Evolutionary conservation across 2,888 invertebrate species (phyloP).

Genomic region (Gerris lacustris): DNA sequence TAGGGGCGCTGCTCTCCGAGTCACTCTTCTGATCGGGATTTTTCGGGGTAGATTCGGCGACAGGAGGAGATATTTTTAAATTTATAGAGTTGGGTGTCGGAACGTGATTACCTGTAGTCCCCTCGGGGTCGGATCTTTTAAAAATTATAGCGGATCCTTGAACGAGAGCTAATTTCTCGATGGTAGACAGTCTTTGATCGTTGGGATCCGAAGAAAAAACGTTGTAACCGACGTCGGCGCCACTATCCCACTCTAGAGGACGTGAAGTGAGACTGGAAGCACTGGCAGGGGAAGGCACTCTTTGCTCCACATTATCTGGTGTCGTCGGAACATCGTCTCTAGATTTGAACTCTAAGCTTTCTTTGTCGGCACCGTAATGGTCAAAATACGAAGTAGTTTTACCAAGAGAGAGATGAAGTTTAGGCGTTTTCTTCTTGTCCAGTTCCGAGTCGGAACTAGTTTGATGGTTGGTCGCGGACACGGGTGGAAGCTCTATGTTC

Average conservation of each 20-base stretch:
- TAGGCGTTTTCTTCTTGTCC: neutral
- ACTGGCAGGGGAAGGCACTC: slow-evolving; percentile 54
- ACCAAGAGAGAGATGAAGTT: slow-evolving; percentile 12
- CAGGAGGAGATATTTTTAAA: slow-evolving; percentile 29
- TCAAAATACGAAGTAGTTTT: slow-evolving; percentile 14
- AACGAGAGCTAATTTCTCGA: slow-evolving; percentile 49
- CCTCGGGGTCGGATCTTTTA: slow-evolving; percentile 39
- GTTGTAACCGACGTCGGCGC: slow-evolving; percentile 70
- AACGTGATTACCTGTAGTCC: slow-evolving; percentile 32
- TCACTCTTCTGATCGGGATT: neutral
- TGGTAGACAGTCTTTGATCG: slow-evolving; percentile 41
- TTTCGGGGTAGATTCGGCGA: slow-evolving; percentile 36
- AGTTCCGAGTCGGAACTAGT: slow-evolving; percentile 11
- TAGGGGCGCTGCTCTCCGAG: neutral
- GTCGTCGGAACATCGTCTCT: neutral
- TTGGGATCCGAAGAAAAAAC: slow-evolving; percentile 12
- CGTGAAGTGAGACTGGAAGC: slow-evolving; percentile 50
- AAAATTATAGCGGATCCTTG: slow-evolving; percentile 36
- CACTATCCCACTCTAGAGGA: slow-evolving; percentile 75
- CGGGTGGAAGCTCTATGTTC: neutral
- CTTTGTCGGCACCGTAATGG: neutral
- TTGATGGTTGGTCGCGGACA: slow-evolving; percentile 4
- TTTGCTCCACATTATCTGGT: slow-evolving; percentile 28
- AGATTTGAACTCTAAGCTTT: neutral
- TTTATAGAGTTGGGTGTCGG: neutral